Evolutionary conservation across 2,888 invertebrate genomes (phyloP), one percentile per base, ranked within the genome.

Genomic region (Drosophila conformis): DNA sequence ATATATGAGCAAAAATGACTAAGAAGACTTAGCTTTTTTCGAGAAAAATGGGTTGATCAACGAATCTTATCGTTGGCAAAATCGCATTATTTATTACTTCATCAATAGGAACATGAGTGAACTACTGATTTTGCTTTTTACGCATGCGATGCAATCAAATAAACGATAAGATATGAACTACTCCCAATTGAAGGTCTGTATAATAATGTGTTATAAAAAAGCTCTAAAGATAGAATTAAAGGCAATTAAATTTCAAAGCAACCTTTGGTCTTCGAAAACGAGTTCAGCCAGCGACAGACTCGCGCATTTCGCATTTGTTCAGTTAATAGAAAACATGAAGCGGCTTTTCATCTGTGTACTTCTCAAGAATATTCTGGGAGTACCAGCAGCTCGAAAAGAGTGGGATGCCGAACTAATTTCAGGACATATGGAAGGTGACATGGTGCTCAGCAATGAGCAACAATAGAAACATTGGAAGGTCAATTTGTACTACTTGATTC

Each of bases 341-440:
- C 36, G 27, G 25, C 27, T 31, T 1, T 38, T 48, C 0, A 11
- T 52, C 25, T n/a, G 54, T n/a, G n/a, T 63, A 10, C 42, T 61
- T 0, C 27, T 52, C 1, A 25, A 25, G 27, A 38, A 21, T 35
- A 25, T 10, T 38, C 2, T 46, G 7, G 71, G 72, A 27, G 77
- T 69, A 33, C 71, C 80, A 25, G 27, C 65, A 13, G 18, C 0
- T 10, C 60, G 42, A 4, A n/a, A 4, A 4, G 69, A 69, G 40
- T n/a, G 38, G 4, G 96, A 97, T 90, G 96, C 96, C 0, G 97
- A 97, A 87, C 96, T 97, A 87, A 92, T 95, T 78, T 96, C 96
- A 0, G 95, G 94, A 21, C 96, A 96, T 82, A 94, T 94, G 0
- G 95, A 97, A 90, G 96, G 96, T 3, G 97, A 97, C 84, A 96